phyloP scores from a whole-genome alignment of 2,113 vertebrate genomes.

The Pteropus alecto region DNA sequence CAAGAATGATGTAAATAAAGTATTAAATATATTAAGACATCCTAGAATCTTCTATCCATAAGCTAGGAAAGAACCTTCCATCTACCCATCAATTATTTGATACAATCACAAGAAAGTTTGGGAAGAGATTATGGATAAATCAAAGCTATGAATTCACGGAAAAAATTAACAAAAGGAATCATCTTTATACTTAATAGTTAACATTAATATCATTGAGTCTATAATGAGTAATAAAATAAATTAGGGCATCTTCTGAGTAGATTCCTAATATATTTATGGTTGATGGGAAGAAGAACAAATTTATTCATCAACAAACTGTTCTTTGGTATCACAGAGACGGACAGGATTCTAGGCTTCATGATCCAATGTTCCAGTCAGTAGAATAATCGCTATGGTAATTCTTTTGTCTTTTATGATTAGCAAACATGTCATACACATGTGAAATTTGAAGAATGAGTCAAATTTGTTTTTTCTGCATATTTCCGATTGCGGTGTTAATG shows the following conservation, averaged over 20 bases:
- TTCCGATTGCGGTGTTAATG: no score
- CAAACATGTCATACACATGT: neutral
- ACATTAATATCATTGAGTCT: neutral
- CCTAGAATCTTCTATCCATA: neutral
- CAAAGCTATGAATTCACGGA: neutral
- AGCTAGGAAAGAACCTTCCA: neutral
- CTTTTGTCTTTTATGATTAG: neutral
- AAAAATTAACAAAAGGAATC: neutral
- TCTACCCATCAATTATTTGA: neutral
- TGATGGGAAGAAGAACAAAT: neutral
- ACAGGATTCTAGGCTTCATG: neutral
- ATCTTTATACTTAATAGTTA: neutral
- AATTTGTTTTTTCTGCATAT: neutral
- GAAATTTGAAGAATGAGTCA: neutral
- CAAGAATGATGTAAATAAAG: neutral
- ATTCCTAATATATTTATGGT: neutral
- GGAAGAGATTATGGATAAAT: neutral
- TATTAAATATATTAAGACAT: neutral
- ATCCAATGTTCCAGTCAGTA: neutral
- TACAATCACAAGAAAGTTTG: neutral
- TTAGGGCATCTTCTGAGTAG: neutral
- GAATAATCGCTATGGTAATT: neutral
- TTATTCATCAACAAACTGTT: neutral
- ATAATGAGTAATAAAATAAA: neutral
- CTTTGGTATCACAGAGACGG: neutral